Conservation (phyloP, 2,888 invertebrate species). For the Tridacna gigas region DNA sequence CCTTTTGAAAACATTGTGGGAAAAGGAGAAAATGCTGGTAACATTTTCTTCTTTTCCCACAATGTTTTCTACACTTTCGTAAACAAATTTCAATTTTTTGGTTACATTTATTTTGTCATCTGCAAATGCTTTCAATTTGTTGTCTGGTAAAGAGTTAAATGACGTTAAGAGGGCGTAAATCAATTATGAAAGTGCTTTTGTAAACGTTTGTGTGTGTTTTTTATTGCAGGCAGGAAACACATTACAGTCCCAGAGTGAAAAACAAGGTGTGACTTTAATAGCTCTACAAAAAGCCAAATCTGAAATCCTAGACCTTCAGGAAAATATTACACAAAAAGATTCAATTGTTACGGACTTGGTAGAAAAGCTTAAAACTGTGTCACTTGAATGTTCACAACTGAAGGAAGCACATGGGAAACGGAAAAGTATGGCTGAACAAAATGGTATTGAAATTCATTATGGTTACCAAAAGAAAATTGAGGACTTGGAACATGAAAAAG, state of each 20-base stretch:
- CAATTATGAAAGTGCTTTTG: too few species aligned
- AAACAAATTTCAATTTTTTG: too few species aligned
- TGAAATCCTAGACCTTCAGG: conserved; percentile 79
- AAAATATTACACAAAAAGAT: conserved; percentile 71
- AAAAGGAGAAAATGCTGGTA: neutral
- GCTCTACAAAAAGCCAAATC: conserved; percentile 80
- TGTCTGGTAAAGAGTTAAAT: too few species aligned
- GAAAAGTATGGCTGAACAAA: neutral
- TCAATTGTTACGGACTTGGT: conserved; percentile 58
- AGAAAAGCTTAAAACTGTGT: conserved; percentile 60
- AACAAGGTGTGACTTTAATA: conserved; percentile 72
- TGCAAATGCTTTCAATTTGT: too few species aligned
- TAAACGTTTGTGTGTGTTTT: too few species aligned
- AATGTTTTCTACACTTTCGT: neutral
- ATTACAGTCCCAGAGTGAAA: conserved; percentile 73
- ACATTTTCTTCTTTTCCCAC: conserved; percentile 3
- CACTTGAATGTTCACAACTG: conserved; percentile 55
- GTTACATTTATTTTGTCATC: too few species aligned
- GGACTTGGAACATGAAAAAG: conserved; percentile 19
- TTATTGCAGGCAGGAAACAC: conserved; percentile 78
- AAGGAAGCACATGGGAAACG: conserved; percentile 31
- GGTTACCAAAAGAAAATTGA: conserved; percentile 27
- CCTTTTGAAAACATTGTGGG: neutral
- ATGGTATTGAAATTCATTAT: conserved; percentile 16
- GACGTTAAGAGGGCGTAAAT: too few species aligned